Percentiles rank a stretch among this genome's conserved stretches.
phyloP scores from a whole-genome alignment of 2,888 invertebrate species.

The Drosophila falleni region DNA sequence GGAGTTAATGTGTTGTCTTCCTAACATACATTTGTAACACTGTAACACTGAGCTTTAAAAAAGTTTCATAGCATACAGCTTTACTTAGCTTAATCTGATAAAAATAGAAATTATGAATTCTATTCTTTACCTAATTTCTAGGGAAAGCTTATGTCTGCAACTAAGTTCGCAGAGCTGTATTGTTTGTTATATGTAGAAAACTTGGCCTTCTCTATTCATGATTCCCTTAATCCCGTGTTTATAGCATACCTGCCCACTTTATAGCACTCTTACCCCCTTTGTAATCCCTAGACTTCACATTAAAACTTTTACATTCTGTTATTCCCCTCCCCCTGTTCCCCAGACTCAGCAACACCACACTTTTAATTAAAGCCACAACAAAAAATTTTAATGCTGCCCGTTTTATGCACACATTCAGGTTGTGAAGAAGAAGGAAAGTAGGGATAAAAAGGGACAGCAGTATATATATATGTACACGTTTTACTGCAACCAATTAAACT shows the following conservation, averaged over 20 bases:
- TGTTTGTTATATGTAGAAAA: neutral
- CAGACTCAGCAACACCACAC: constrained; percentile 17
- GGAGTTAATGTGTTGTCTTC: too few relatives aligned
- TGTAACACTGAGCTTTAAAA: neutral
- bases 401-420: constrained; percentile 42
- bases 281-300: constrained; percentile 34
- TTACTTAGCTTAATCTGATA: neutral
- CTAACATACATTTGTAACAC: too few relatives aligned
- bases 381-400: constrained; percentile 29
- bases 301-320: constrained; percentile 48
- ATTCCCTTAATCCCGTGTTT: constrained; percentile 29
- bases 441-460: constrained; percentile 2
- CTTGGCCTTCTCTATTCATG: neutral
- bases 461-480: constrained; percentile 36
- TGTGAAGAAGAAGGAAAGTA: neutral
- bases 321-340: constrained; percentile 13
- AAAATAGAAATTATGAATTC: neutral
- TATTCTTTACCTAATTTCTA: neutral
- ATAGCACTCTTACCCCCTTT: constrained; percentile 3
- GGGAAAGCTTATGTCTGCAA: neutral
- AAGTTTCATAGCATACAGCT: neutral
- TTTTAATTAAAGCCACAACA: constrained; percentile 69
- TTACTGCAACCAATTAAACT: constrained; percentile 73
- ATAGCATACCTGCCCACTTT: constrained; percentile 35
- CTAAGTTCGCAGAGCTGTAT: neutral